Percentiles rank a stretch among this genome's conserved stretches.
Conservation (phyloP, 2,797 vertebrate species). For the Falco columbarius region DNA sequence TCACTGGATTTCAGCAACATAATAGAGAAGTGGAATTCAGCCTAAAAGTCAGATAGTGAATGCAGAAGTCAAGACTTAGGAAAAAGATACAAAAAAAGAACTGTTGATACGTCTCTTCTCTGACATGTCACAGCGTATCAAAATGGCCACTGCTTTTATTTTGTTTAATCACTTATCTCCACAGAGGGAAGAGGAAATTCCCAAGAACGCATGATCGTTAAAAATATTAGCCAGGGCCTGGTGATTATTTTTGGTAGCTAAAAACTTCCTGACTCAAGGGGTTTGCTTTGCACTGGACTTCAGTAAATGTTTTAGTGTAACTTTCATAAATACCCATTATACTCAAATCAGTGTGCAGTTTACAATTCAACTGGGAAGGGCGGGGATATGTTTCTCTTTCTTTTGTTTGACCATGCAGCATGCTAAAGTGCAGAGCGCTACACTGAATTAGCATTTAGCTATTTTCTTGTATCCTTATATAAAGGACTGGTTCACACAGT, state of each 20-base stretch:
- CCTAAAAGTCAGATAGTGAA: conserved; percentile 9
- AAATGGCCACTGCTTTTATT: conserved; percentile 20
- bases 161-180: conserved; percentile 57
- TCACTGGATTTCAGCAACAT: background rate
- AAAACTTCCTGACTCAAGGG: conserved; percentile 48
- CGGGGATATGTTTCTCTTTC: conserved; percentile 43
- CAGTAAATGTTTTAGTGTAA: conserved; percentile 15
- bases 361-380: conserved; percentile 35
- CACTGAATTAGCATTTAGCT: conserved; percentile 38
- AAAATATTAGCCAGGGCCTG: conserved; percentile 44
- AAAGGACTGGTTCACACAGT: conserved; percentile 52
- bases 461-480: conserved; percentile 59
- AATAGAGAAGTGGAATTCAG: conserved; percentile 38
- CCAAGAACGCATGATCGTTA: conserved; percentile 47
- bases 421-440: background rate
- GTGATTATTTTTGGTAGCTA: conserved; percentile 65
- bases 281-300: background rate
- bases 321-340: conserved; percentile 48
- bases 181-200: conserved; percentile 60
- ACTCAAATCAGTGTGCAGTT: background rate
- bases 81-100: conserved; percentile 23
- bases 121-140: background rate
- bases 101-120: background rate
- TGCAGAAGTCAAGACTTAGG: conserved; percentile 56
- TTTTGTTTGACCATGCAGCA: conserved; percentile 32